Evolutionary conservation across 2,797 vertebrate genomes (phyloP).

Genomic region (Lithobates sylvaticus): DNA sequence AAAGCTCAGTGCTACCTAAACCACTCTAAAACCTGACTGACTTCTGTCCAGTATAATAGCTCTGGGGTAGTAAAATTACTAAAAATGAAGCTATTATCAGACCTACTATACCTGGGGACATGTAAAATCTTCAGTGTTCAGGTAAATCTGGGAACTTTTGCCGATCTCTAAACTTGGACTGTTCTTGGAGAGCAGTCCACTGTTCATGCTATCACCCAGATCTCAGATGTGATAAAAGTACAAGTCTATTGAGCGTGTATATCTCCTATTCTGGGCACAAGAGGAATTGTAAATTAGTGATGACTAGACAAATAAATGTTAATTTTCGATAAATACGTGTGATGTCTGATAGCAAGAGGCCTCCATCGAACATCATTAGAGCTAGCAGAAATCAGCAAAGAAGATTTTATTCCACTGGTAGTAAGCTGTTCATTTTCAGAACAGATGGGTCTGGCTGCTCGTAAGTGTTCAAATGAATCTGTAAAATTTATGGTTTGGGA

Average conservation of each 20-base stretch:
- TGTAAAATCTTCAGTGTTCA: background rate
- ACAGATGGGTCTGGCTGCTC: constrained; percentile 8
- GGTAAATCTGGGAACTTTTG: background rate
- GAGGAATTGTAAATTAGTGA: background rate
- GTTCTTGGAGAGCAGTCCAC: too few species aligned
- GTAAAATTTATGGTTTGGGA: constrained; percentile 37
- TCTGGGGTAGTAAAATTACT: too few species aligned
- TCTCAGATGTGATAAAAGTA: background rate
- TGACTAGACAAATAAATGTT: background rate
- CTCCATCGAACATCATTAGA: background rate
- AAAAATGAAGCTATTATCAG: too few species aligned
- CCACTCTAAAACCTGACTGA: too few species aligned
- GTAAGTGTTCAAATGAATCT: constrained; percentile 13
- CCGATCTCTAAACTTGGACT: background rate
- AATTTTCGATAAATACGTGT: background rate
- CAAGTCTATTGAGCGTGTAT: background rate
- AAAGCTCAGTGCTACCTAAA: too few species aligned
- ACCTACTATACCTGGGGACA: background rate
- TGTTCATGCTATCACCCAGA: background rate
- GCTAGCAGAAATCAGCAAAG: background rate
- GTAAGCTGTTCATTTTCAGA: constrained; percentile 13
- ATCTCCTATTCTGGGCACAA: background rate
- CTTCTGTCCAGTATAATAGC: too few species aligned
- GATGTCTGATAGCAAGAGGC: background rate
- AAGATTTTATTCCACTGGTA: constrained; percentile 19